Evolutionary conservation across 1,140 invertebrate species (phyloP).

Genomic region (Papilio xuthus): DNA sequence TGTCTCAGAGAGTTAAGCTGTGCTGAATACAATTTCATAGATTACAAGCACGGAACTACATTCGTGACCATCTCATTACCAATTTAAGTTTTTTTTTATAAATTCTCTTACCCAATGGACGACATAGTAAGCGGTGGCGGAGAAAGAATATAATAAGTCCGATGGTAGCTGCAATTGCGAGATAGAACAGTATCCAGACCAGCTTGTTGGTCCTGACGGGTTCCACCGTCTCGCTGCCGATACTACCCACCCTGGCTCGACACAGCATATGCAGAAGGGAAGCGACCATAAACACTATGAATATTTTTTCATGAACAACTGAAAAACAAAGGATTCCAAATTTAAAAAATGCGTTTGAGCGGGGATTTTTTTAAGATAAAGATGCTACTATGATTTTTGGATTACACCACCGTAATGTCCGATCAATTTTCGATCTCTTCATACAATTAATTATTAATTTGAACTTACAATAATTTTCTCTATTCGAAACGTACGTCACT

Average conservation of each 20-base stretch:
- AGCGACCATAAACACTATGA: slow-evolving; percentile 95
- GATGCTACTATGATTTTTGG: too few relatives aligned
- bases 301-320: slow-evolving; percentile 96
- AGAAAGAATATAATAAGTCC: slow-evolving; percentile 93
- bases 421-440: too few relatives aligned
- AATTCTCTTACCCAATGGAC: slow-evolving; percentile 89
- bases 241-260: slow-evolving; percentile 75
- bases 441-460: not conserved
- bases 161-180: slow-evolving; percentile 89
- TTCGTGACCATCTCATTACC: not conserved
- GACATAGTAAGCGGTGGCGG: slow-evolving; percentile 92
- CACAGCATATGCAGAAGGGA: slow-evolving; percentile 93
- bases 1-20: too few relatives aligned
- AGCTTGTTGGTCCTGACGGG: slow-evolving; percentile 74
- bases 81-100: not conserved
- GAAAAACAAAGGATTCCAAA: slow-evolving; percentile 67
- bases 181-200: slow-evolving; percentile 85
- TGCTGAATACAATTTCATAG: too few relatives aligned
- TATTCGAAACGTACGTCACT: slow-evolving; percentile 96
- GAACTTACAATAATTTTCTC: slow-evolving; percentile 96
- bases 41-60: too few relatives aligned
- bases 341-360: not conserved
- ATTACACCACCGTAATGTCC: too few relatives aligned
- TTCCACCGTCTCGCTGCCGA: slow-evolving; percentile 63
- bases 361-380: too few relatives aligned